Conservation (phyloP, 2,797 vertebrate genomes). For the Sebastes hopkinsi region DNA sequence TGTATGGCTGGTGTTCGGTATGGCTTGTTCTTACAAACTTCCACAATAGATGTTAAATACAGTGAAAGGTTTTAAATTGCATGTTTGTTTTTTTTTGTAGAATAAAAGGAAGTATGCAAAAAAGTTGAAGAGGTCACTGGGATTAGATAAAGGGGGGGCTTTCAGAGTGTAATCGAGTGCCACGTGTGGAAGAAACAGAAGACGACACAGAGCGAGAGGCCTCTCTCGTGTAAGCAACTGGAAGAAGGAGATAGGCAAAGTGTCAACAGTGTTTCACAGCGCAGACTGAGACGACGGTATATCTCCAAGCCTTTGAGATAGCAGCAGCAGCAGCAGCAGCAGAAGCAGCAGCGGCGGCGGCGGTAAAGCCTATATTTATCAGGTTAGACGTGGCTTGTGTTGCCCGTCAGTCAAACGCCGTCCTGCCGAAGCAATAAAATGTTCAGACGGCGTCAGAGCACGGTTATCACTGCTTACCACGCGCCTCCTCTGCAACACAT, state of each 20-base stretch:
- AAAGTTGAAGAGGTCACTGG: slow-evolving; percentile 32
- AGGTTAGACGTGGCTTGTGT: slow-evolving; percentile 47
- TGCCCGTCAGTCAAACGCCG: slow-evolving; percentile 53
- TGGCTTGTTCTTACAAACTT: slow-evolving; percentile 62
- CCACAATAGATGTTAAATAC: slow-evolving; percentile 12
- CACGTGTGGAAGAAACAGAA: slow-evolving; percentile 50
- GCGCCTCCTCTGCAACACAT: slow-evolving; percentile 6
- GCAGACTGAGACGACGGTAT: slow-evolving; percentile 30
- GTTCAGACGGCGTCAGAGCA: slow-evolving; percentile 3
- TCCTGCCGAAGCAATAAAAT: slow-evolving; percentile 13
- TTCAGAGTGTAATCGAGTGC: neutral
- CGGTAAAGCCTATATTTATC: slow-evolving; percentile 41
- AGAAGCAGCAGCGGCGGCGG: neutral
- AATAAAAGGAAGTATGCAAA: slow-evolving; percentile 56
- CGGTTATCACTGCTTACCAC: slow-evolving; percentile 35
- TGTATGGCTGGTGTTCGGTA: slow-evolving; percentile 74
- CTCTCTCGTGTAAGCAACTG: slow-evolving; percentile 44
- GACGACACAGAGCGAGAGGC: slow-evolving; percentile 29
- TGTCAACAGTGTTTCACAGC: slow-evolving; percentile 65
- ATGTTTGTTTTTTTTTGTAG: slow-evolving; percentile 33
- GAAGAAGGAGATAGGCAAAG: slow-evolving; percentile 67
- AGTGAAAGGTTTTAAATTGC: slow-evolving; percentile 65
- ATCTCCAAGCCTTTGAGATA: slow-evolving; percentile 62
- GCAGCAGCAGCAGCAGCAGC: slow-evolving; percentile 57
- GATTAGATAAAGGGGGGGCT: slow-evolving; percentile 38